Evolutionary conservation across 2,113 vertebrate genomes (phyloP), one percentile per base, ranked within the genome.

Genomic region (Bubo blakistoni): DNA sequence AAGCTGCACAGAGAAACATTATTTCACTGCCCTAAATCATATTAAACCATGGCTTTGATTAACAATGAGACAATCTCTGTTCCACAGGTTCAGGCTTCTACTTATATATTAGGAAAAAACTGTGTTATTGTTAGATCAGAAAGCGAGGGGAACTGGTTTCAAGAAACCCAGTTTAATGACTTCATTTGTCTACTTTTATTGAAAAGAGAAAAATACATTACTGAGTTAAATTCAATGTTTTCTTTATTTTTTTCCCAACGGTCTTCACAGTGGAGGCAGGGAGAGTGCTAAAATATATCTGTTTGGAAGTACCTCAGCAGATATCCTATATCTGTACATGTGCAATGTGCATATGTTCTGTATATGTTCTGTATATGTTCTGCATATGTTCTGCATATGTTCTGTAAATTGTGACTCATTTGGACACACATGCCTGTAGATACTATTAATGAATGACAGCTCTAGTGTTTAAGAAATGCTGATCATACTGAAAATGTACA

Each of bases 11-110:
- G 44, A 74, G 52, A 83, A 93, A 47, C 44, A 81, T 95, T 95
- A 88, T 94, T 94, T 96, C 69, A 32, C 85, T 91, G 52, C 61
- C 51, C 34, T 93, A 93, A 92, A 96, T 86, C 52, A 86, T 63
- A 88, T 93, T 94, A 95, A 94, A 92, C 34, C 22, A 29, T 47
- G 26, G 55, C 49, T 86, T 90, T 88, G 80, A 93, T 86, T 90
- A 94, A 92, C 59, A 78, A 24, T 57, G 55, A 83, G 47, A 79
- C 44, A 88, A 86, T 81, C 81, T 86, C 67, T 61, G 32, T 21
- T 81, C 78, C 57, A 69, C 38, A 71, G 38, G 57, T 57, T 83
- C 55, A 86, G 30, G 27, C 40, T 88, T 88, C 40, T 81, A 12
- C 30, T 74, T 67, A 19, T 2, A 34, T 42, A 59, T 66, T 38